A percentile compares a stretch with the other conserved stretches of the same genome.
Conservation (phyloP, 1,140 invertebrate species). For the Drosophila melanogaster region Release_6_plus_ISO1_MT NT_033779.5:17044501-17045000, state of each 20-base stretch:
- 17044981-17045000: too few species aligned
- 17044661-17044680: constrained; percentile 1
- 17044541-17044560: constrained; percentile 83
- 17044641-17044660: not conserved
- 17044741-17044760: constrained; percentile 79
- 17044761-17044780: constrained; percentile 1
- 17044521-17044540: constrained; percentile 83
- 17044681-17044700: constrained; percentile 27
- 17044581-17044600: constrained; percentile 73
- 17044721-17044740: constrained; percentile 83
- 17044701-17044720: constrained; percentile 79
- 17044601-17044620: constrained; percentile 15
- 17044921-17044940: too few species aligned
- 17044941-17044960: too few species aligned
- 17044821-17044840: not conserved
- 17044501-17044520: constrained; percentile 82
- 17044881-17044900: too few species aligned
- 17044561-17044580: constrained; percentile 75
- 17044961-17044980: not conserved
- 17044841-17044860: not conserved
- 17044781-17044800: not conserved
- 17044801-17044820: not conserved
- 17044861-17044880: too few species aligned
- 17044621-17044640: constrained; percentile 4
- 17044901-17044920: too few species aligned